Evolutionary conservation across 2,113 vertebrate species (phyloP).

Genomic region (Sardina pilchardus): DNA sequence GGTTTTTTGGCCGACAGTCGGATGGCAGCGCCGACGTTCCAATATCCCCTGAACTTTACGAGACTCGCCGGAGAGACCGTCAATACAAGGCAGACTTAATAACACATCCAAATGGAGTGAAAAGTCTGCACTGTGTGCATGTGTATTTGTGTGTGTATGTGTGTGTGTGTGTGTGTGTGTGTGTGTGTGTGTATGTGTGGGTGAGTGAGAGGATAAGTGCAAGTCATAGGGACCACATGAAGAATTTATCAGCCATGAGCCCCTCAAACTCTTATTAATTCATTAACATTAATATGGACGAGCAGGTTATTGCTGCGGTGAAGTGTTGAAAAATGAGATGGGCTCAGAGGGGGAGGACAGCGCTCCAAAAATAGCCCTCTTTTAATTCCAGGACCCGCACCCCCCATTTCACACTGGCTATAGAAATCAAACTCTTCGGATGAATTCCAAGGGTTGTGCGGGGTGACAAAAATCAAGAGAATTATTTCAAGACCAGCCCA

Average conservation of each 20-base stretch:
- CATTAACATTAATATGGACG: constrained; percentile 43
- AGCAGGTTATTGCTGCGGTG: constrained; percentile 32
- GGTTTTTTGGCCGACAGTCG: constrained; percentile 11
- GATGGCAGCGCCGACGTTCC: not conserved
- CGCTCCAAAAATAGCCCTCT: constrained; percentile 34
- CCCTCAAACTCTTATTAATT: constrained; percentile 40
- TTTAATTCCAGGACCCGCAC: constrained; percentile 36
- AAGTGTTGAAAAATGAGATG: constrained; percentile 22
- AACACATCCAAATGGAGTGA: constrained; percentile 26
- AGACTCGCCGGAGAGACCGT: constrained; percentile 23
- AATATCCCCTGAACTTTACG: constrained; percentile 22
- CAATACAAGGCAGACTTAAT: constrained; percentile 27
- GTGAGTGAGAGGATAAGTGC: not conserved
- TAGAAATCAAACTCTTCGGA: not conserved
- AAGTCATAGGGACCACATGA: constrained; percentile 21
- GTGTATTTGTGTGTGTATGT: not conserved
- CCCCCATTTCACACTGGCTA: not conserved
- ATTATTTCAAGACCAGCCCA: not conserved
- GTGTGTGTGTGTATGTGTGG: not conserved
- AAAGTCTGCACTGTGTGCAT: constrained; percentile 25
- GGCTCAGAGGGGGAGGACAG: not conserved
- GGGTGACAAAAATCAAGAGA: not conserved
- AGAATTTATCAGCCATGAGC: constrained; percentile 30
- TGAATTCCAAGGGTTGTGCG: not conserved
- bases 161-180: not conserved